Percentiles rank a stretch among this genome's conserved stretches.
phyloP scores from a whole-genome alignment of 2,797 vertebrate genomes.

The Capromys pilorides region DNA sequence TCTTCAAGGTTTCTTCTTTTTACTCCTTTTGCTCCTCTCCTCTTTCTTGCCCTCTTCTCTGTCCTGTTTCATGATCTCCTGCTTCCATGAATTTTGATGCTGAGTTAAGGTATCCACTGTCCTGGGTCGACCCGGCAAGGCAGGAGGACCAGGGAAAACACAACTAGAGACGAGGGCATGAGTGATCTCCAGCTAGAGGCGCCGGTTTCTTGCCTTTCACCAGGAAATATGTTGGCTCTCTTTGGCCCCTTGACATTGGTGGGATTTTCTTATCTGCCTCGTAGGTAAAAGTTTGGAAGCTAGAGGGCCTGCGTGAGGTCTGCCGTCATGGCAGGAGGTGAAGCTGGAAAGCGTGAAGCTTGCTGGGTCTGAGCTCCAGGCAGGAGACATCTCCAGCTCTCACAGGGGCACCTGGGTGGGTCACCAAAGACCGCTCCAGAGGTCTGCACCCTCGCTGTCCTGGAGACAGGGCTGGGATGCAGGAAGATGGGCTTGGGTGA shows the following conservation, averaged over 20 bases:
- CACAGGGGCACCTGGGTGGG: neutral
- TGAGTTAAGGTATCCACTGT: neutral
- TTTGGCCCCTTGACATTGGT: neutral
- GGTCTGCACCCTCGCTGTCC: neutral
- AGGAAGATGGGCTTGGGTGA: neutral
- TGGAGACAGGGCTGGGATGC: neutral
- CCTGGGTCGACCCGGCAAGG: neutral
- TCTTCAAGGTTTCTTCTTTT: neutral
- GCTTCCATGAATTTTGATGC: rapidly evolving
- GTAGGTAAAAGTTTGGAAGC: neutral
- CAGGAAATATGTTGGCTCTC: neutral
- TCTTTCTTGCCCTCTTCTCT: rapidly evolving
- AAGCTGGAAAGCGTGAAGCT: rapidly evolving
- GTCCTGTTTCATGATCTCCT: neutral
- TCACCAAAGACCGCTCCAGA: no score
- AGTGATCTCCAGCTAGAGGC: neutral
- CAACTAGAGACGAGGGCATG: neutral
- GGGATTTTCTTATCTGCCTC: neutral
- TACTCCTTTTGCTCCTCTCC: neutral
- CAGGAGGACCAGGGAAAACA: neutral
- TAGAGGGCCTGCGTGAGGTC: neutral
- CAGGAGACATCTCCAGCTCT: neutral
- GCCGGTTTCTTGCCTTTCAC: neutral
- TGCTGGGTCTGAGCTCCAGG: neutral
- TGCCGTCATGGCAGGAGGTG: neutral